Evolutionary conservation across 2,113 vertebrate species (phyloP), one percentile per base, ranked within the genome.

Genomic region (Bos javanicus): DNA sequence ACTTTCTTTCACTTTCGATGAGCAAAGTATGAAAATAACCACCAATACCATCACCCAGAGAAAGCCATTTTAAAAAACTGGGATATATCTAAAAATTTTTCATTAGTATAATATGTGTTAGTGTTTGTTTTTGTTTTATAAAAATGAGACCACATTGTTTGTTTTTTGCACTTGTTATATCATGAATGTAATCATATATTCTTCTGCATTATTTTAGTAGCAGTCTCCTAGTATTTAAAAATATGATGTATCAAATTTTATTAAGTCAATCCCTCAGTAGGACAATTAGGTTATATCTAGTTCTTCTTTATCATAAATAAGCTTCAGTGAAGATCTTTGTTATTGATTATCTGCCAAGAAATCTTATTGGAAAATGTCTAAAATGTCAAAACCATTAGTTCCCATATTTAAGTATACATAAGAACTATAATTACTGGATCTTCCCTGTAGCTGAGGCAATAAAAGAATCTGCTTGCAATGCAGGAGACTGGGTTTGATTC

Each of bases 181-280:
- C 71, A 89, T 91, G 39, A 82, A 62, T 6, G 56, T 91, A 78
- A 94, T 95, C n/a, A 82, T 43, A 92, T 59, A 95, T 94, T 67
- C 39, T 30, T 95, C 21, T 91, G 11, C 19, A 92, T 80, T 93
- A 83, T 89, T 94, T 97, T 91, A 95, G 87, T 91, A 95, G 83
- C 39, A 87, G 11, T 16, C 28, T 91, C 10, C 19, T 67, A 57
- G 54, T 93, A 81, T 97, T 95, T 84, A 17, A 96, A 95, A 94
- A 93, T 59, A 59, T 64, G 13, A 59, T 86, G 1, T 62, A 95
- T 96, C 36, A 71, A 96, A 92, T 94, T 94, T 71, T 93, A 74
- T 88, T 78, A 96, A 92, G 57, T 39, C 28, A 96, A 33, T 89
- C 46, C 36, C 52, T 98, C 28, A 74, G 7, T 74, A 33, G 25